phyloP scores from a whole-genome alignment of 2,888 invertebrate species.

The Napeogenes sylphis region DNA sequence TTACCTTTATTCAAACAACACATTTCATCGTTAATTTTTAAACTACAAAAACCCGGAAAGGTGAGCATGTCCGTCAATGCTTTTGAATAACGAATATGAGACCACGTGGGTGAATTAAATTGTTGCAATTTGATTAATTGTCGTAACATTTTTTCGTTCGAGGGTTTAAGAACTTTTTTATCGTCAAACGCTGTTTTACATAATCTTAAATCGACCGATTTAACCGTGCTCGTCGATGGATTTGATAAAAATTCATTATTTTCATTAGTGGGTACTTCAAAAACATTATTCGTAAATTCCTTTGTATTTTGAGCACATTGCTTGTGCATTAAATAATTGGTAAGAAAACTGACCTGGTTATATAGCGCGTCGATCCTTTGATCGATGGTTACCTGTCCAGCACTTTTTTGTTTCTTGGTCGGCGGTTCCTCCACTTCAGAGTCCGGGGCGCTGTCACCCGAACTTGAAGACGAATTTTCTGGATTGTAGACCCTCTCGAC shows the following conservation, averaged over 20 bases:
- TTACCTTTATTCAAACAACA: no score
- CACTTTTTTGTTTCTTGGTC: neutral
- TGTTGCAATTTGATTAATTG: constrained; percentile 15
- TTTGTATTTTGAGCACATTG: no score
- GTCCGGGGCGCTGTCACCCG: neutral
- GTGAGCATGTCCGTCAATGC: no score
- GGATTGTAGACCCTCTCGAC: no score
- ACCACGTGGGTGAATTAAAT: constrained; percentile 11
- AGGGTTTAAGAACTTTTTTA: constrained; percentile 15
- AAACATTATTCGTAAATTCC: no score
- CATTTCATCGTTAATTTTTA: no score
- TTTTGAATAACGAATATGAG: no score
- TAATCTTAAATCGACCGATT: neutral
- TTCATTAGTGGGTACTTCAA: neutral
- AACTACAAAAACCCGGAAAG: no score
- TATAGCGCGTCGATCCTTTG: constrained; percentile 15
- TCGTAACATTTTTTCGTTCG: constrained; percentile 19
- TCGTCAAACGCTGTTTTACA: constrained; percentile 6
- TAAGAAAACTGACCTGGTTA: constrained; percentile 15
- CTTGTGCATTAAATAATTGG: constrained; percentile 15
- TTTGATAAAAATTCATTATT: neutral
- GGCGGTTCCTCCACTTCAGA: constrained; percentile 1
- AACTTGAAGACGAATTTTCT: no score
- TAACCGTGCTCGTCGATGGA: neutral
- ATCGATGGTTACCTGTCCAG: constrained; percentile 16